Conservation (phyloP, 2,888 invertebrate species). For the Cerceris ruficornis region DNA sequence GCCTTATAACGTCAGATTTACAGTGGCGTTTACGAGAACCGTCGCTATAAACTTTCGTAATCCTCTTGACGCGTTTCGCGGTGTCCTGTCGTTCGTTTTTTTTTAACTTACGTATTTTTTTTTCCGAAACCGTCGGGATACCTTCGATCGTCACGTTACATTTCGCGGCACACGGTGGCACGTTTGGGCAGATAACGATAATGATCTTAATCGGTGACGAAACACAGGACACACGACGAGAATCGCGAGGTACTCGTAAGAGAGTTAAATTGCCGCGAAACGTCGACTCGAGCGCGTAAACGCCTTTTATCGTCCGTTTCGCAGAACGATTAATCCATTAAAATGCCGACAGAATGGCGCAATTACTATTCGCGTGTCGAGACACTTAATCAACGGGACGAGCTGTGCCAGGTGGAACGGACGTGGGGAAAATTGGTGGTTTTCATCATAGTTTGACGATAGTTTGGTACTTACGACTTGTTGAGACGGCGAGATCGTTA, state of each 20-base stretch:
- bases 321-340: conserved; percentile 49
- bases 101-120: background rate
- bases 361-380: conserved; percentile 26
- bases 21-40: conserved; percentile 51
- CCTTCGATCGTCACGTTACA: background rate
- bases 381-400: background rate
- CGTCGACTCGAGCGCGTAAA: conserved; percentile 26
- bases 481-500: no score
- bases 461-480: no score
- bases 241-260: background rate
- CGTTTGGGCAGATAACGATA: conserved; percentile 1
- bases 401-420: background rate
- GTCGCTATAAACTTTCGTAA: conserved; percentile 49
- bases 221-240: conserved; percentile 11
- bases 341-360: conserved; percentile 29
- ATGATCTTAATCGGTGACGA: conserved; percentile 17
- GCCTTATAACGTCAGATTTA: conserved; percentile 49
- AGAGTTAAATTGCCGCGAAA: conserved; percentile 39
- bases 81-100: background rate
- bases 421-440: no score
- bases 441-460: no score
- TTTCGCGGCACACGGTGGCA: conserved; percentile 1
- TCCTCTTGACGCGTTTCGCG: conserved; percentile 7
- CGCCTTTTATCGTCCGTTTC: conserved; percentile 47
- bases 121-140: background rate